Conservation (phyloP, 2,888 invertebrate species). For the Podabrus alpinus region DNA sequence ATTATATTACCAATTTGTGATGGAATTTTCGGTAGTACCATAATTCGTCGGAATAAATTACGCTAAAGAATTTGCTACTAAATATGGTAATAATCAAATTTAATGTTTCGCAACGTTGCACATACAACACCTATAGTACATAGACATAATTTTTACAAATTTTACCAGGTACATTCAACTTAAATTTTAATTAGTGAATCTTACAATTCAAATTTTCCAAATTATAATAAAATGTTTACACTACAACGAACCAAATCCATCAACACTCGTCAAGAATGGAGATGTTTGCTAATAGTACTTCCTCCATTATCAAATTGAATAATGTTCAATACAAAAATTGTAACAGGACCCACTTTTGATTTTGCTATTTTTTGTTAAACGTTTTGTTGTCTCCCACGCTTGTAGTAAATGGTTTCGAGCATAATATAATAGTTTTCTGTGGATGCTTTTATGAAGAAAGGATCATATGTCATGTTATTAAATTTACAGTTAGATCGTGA, state of each 20-base stretch:
- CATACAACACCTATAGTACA: background rate
- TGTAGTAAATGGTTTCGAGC: conserved; percentile 2
- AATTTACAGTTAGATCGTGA: conserved; percentile 15
- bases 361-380: background rate
- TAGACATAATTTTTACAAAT: background rate
- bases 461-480: conserved; percentile 17
- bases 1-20: background rate
- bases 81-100: background rate
- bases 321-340: background rate
- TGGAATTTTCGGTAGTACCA: background rate
- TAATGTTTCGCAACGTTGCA: background rate
- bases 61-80: background rate
- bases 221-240: background rate
- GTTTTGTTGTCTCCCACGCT: conserved; percentile 34
- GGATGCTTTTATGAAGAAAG: conserved; percentile 10
- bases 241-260: background rate
- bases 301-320: background rate
- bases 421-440: conserved; percentile 4
- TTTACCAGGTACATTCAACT: background rate
- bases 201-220: background rate
- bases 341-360: background rate
- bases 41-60: background rate
- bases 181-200: background rate
- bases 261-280: background rate
- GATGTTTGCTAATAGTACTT: background rate